A percentile compares a stretch with the other conserved stretches of the same genome.
Conservation (phyloP, 1,140 invertebrate genomes). For the Dinoponera quadriceps region DNA sequence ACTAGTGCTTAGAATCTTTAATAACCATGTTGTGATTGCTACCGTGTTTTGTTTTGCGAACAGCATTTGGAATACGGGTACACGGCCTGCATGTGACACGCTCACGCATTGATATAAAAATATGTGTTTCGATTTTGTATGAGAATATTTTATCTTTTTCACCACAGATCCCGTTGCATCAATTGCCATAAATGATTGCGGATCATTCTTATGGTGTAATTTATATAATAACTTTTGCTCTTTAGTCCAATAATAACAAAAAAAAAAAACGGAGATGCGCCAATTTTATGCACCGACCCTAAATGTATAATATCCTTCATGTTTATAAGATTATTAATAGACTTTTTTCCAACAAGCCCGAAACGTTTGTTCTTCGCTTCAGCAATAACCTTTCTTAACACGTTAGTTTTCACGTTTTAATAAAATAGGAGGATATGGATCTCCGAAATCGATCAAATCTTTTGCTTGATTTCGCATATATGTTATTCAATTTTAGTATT, state of each 20-base stretch:
- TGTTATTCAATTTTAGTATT: constrained; percentile 8
- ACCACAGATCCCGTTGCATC: constrained; percentile 8
- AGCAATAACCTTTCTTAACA: neutral
- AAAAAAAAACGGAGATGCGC: constrained; percentile 15
- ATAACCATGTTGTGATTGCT: neutral
- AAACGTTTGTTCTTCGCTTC: constrained; percentile 1
- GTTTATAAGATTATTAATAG: constrained; percentile 17
- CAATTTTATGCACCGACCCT: neutral
- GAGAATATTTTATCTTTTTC: neutral
- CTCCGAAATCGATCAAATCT: neutral
- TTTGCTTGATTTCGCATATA: neutral
- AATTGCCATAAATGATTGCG: constrained; percentile 9
- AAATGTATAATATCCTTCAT: neutral
- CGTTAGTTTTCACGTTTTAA: neutral
- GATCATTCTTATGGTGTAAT: constrained; percentile 8
- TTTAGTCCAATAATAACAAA: constrained; percentile 12
- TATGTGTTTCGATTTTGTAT: constrained; percentile 13
- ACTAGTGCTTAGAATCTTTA: neutral
- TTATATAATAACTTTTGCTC: constrained; percentile 9
- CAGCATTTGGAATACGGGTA: constrained; percentile 3
- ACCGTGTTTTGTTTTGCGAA: neutral
- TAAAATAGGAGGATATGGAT: neutral
- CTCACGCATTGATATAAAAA: constrained; percentile 20
- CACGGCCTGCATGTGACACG: neutral
- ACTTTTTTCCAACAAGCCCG: neutral